phyloP scores from a whole-genome alignment of 2,888 invertebrate genomes.

The Apeira syringaria region DNA sequence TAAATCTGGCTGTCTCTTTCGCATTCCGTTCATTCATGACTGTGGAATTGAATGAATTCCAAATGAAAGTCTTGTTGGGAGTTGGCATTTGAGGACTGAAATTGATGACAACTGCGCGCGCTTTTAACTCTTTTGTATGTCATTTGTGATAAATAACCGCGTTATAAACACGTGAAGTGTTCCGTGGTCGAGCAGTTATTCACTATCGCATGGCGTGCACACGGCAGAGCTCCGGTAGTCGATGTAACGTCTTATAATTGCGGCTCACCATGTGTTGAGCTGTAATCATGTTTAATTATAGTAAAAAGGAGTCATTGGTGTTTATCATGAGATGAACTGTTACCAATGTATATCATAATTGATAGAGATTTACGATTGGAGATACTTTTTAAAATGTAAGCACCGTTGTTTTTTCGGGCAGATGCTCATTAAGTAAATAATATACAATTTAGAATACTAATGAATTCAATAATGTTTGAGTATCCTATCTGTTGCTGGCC shows the following conservation, averaged over 20 bases:
- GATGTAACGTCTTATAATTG: slow-evolving; percentile 78
- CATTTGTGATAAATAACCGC: too few species aligned
- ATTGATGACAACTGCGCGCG: slow-evolving; percentile 52
- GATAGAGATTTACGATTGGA: slow-evolving; percentile 35
- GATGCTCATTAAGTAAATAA: too few species aligned
- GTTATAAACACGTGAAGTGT: slow-evolving; percentile 42
- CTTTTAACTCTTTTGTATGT: slow-evolving; percentile 8
- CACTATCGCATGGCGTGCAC: slow-evolving; percentile 71
- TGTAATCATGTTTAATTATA: slow-evolving; percentile 81
- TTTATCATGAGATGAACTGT: slow-evolving; percentile 82
- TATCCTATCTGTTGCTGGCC: too few species aligned
- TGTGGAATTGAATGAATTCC: slow-evolving; percentile 76
- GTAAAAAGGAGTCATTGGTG: slow-evolving; percentile 76
- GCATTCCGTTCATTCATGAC: slow-evolving; percentile 80
- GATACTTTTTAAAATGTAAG: too few species aligned
- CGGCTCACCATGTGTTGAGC: slow-evolving; percentile 76
- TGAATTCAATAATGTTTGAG: too few species aligned
- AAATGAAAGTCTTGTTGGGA: slow-evolving; percentile 37
- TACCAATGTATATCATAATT: slow-evolving; percentile 70
- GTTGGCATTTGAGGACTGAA: slow-evolving; percentile 50
- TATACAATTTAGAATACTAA: too few species aligned
- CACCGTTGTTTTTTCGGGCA: too few species aligned
- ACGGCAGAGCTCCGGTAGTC: slow-evolving; percentile 65
- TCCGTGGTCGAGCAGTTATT: slow-evolving; percentile 63
- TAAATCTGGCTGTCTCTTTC: slow-evolving; percentile 61